Conservation (phyloP, 2,113 vertebrate species). For the Calcarius ornatus region DNA sequence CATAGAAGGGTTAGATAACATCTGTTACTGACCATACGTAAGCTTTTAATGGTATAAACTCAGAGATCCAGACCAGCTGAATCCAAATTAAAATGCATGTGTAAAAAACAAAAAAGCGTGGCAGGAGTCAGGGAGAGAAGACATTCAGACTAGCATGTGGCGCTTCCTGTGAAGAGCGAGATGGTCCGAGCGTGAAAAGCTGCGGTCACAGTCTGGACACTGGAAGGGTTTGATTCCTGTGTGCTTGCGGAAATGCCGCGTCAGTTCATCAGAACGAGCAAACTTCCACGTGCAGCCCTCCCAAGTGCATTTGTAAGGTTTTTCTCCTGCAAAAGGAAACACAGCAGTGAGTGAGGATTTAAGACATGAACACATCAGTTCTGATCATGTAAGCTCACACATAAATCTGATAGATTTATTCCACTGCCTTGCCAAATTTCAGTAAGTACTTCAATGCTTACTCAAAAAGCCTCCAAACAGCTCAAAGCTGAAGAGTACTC, state of each 20-base stretch:
- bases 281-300: slow-evolving; percentile 99
- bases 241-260: slow-evolving; percentile 98
- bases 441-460: neutral
- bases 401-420: neutral
- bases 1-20: slow-evolving; percentile 70
- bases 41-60: slow-evolving; percentile 75
- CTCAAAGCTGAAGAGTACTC: neutral
- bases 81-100: slow-evolving; percentile 73
- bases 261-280: slow-evolving; percentile 96
- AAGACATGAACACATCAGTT: neutral
- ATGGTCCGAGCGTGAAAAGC: slow-evolving; percentile 96
- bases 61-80: slow-evolving; percentile 83
- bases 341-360: neutral
- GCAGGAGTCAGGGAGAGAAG: neutral
- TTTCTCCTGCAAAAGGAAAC: slow-evolving; percentile 83
- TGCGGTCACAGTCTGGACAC: slow-evolving; percentile 97
- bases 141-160: slow-evolving; percentile 88
- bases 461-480: neutral
- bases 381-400: neutral
- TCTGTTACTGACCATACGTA: slow-evolving; percentile 77
- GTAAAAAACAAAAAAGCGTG: slow-evolving; percentile 37
- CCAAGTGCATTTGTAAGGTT: slow-evolving; percentile 98
- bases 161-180: slow-evolving; percentile 96
- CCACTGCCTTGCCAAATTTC: neutral
- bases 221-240: slow-evolving; percentile 98